phyloP scores from a whole-genome alignment of 1,140 invertebrate genomes.

The Papilio glaucus region DNA sequence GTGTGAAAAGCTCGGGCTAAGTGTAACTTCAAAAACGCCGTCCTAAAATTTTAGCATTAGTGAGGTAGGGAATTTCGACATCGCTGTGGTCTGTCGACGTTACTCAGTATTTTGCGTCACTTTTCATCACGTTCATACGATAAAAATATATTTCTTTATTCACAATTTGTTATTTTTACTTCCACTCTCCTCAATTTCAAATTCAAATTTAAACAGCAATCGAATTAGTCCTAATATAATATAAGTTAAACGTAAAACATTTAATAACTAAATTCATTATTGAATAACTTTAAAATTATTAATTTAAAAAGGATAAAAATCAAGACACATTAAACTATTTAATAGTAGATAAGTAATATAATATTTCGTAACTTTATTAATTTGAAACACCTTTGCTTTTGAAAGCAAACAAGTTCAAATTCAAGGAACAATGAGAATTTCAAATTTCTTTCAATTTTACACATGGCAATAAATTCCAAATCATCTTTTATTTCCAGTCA shows the following conservation, averaged over 20 bases:
- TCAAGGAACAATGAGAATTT: not conserved
- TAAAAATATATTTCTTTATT: no score
- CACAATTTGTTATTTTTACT: no score
- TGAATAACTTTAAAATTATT: not conserved
- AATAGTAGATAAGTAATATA: conserved; percentile 7
- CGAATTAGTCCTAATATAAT: no score
- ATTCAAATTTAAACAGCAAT: no score
- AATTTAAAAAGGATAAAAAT: not conserved
- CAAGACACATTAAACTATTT: not conserved
- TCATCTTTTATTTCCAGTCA: conserved; percentile 1
- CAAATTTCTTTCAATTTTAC: conserved; percentile 16
- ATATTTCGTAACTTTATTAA: not conserved
- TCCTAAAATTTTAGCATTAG: conserved; percentile 11
- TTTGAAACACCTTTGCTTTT: not conserved
- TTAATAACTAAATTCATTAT: not conserved
- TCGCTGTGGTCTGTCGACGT: not conserved
- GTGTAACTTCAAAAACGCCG: conserved; percentile 23
- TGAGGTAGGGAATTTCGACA: not conserved
- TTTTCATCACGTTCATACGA: no score
- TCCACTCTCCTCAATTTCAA: no score
- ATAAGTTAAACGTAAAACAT: no score
- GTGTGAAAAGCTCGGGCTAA: conserved; percentile 3
- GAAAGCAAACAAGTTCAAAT: conserved; percentile 1
- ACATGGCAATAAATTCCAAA: conserved; percentile 10
- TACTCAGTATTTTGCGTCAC: no score